Conservation (phyloP, 2,888 invertebrate species). For the Gymnosoma rotundatum region DNA sequence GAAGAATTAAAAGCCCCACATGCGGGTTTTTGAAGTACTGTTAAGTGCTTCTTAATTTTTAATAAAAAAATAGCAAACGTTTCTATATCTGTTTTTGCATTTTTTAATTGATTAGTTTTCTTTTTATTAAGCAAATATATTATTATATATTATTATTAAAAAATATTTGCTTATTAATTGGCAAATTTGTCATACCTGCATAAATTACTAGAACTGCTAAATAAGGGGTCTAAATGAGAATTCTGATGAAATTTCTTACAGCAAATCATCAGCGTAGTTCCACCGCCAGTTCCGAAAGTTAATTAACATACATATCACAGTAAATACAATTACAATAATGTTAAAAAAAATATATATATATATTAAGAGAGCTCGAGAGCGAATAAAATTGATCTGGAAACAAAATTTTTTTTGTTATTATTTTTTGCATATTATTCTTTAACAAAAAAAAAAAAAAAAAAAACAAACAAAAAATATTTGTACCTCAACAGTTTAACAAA, state of each 20-base stretch:
- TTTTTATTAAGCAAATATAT: too few species aligned
- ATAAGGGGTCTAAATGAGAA: slow-evolving; percentile 8
- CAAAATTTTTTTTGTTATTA: slow-evolving; percentile 16
- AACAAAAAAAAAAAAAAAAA: slow-evolving; percentile 2
- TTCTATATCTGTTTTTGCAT: too few species aligned
- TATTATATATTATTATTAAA: background rate
- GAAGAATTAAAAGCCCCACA: too few species aligned
- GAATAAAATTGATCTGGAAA: slow-evolving; percentile 21
- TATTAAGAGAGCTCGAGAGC: background rate
- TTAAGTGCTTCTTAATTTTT: too few species aligned
- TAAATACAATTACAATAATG: background rate
- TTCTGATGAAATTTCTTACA: slow-evolving; percentile 49
- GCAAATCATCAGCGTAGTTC: slow-evolving; percentile 30
- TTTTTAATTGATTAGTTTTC: too few species aligned
- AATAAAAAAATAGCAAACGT: too few species aligned
- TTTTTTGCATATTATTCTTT: too few species aligned
- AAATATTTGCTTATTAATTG: background rate
- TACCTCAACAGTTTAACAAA: slow-evolving; percentile 27
- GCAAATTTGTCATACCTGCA: background rate
- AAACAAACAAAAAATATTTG: too few species aligned
- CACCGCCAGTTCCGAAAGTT: slow-evolving; percentile 15
- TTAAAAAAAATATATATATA: background rate
- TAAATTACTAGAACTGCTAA: slow-evolving; percentile 5
- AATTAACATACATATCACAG: slow-evolving; percentile 26
- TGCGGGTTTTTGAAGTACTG: too few species aligned